Base-by-base conservation (phyloP, 2,113 vertebrate species). In the Pica pica region DNA sequence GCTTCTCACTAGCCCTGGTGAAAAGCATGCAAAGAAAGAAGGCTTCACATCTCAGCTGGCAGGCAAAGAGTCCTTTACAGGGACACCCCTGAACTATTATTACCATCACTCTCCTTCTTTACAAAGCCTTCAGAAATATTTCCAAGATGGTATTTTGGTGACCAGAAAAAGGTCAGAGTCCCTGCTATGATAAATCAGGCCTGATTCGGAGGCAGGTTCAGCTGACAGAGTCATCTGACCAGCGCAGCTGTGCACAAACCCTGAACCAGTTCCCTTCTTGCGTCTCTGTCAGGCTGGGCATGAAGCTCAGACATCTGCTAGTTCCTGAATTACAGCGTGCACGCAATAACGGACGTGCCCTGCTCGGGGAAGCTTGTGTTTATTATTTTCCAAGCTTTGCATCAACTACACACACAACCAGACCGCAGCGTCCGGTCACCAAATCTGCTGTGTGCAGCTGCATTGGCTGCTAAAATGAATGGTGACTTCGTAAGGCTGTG, bases 241-340 rank as follows among this genome's bases (percentile, higher is more conserved):
- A 31, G 83, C 6, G 95, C 98, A 98, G 98, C 98, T 98, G 98
- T 97, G 98, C 95, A 96, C 97, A 92, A 68, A 91, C 92, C 81
- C 92, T 65, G 97, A 97, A 90, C 93, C 68, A 37, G 94, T 95
- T 97, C 96, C 95, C 82, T 97, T 97, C 98, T 97, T 86, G 65
- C 44, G 22, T 76, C 94, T 89, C 96, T 96, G 94, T 94, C 91
- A 87, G 97, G 96, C 97, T 97, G 92, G 76, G 63, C 83, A 94
- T 91, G 82, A 97, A 97, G 98, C 97, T 98, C 94, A 97, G 98
- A 97, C 98, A 98, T 98, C 97, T 98, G 98, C 96, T 98, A 96
- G 98, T 98, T 98, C 98, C 98, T 98, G 92, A 95, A 93, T 82
- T 87, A 96, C 94, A 92, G 56, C 0, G 1, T 85, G 80, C 94